Base-by-base conservation (phyloP, 2,888 invertebrate genomes). In the Chironomus tentans region DNA sequence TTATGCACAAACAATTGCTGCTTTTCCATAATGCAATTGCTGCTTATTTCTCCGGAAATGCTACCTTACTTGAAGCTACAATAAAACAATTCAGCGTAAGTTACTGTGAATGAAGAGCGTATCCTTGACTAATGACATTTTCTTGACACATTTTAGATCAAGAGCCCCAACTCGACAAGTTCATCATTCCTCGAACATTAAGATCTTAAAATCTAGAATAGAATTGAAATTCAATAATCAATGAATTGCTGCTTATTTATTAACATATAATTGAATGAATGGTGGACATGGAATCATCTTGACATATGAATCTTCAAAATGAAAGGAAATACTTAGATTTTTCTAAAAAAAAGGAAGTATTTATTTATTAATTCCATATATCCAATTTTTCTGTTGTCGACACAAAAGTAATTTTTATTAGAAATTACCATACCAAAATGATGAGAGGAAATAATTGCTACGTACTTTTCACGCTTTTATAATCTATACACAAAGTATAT, bases 41-140 rank as follows among this genome's bases (percentile, higher is more conserved):
- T 47, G 97, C 97, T 6, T 98, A 97, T 86, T 98, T 97, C 86
- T 95, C 96, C 80, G 97, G 98, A 76, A 98, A 98, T 87, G 94
- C 95, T 83, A 89, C 91, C 78, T 94, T 95, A 77, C 85, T 98
- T 76, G 97, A 98, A 83, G 93, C 94, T 28, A 96, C 97, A 21
- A 87, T 98, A 79, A 93, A 95, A 80, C 97, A 97, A 86, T 98
- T 98, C 85, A 95, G 93, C 85, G 89, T 93, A 79, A 77, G 13
- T 72, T 12, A 62, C 3, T 24, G 22, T 24, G 22, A 24, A 24
- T 24, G n/a, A n/a, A n/a, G n/a, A n/a, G n/a, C n/a, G n/a, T 24
- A 24, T 24, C 22, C 22, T 3, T 24, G 3, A 24, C 3, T n/a
- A n/a, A 24, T 24, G 22, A 24, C 22, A n/a, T n/a, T n/a, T 12